A percentile compares a stretch with the other conserved stretches of the same genome.
Evolutionary conservation across 2,113 vertebrate species (phyloP).

Genomic region (Semicossyphus pulcher): DNA sequence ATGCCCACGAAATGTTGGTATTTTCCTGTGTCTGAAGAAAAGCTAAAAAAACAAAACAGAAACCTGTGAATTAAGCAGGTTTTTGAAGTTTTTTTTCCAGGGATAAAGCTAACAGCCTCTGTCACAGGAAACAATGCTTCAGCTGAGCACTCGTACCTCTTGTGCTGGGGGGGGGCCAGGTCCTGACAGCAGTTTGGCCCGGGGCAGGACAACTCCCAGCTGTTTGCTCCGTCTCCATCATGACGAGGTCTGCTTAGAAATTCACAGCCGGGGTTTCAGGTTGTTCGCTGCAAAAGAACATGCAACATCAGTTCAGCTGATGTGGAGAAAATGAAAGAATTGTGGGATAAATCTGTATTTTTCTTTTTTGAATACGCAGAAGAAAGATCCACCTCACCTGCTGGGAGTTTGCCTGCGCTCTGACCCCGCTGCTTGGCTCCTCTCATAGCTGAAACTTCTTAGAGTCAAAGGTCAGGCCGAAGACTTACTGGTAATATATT

Average conservation of each 20-base stretch:
- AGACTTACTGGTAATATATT: slow-evolving; percentile 72
- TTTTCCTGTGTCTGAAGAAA: no score
- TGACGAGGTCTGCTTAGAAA: slow-evolving; percentile 27
- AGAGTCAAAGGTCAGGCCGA: slow-evolving; percentile 71
- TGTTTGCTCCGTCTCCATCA: slow-evolving; percentile 53
- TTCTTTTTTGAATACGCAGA: background rate
- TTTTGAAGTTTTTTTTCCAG: background rate
- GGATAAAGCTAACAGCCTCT: no score
- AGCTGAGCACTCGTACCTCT: slow-evolving; percentile 58
- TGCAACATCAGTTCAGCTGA: background rate
- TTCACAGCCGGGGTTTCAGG: background rate
- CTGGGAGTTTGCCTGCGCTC: slow-evolving; percentile 24
- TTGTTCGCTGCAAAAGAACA: background rate
- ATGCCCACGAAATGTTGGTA: no score
- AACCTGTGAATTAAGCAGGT: background rate
- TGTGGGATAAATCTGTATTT: background rate
- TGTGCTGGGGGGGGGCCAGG: slow-evolving; percentile 48
- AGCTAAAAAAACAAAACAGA: no score
- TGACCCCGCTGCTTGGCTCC: slow-evolving; percentile 13
- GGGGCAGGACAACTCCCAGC: slow-evolving; percentile 44
- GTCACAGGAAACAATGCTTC: no score
- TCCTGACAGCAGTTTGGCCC: slow-evolving; percentile 44
- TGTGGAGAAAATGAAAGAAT: background rate
- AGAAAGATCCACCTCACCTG: slow-evolving; percentile 57
- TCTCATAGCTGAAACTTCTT: slow-evolving; percentile 23